Evolutionary conservation across 2,113 vertebrate genomes (phyloP).

Genomic region (Nesogale talazaci): DNA sequence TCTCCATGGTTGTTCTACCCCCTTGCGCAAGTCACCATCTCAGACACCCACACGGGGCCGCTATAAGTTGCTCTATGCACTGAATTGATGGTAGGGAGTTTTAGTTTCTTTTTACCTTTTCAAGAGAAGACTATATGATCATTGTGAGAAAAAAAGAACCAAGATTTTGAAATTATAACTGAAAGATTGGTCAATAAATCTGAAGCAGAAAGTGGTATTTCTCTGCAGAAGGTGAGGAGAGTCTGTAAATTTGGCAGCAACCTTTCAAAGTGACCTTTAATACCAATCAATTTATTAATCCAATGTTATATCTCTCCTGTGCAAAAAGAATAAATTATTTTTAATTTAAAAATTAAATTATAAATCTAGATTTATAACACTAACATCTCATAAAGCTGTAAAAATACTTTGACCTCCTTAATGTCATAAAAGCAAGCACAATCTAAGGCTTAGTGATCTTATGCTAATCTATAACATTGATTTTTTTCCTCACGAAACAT

Average conservation of each 20-base stretch:
- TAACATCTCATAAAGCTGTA: not conserved
- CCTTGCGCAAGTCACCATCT: no score
- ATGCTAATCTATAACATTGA: not conserved
- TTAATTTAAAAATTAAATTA: constrained; percentile 23
- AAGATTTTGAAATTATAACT: not conserved
- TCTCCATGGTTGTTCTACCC: no score
- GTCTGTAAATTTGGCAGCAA: constrained; percentile 23
- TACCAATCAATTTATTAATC: not conserved
- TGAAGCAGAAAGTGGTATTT: not conserved
- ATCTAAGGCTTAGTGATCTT: not conserved
- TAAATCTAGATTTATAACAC: not conserved
- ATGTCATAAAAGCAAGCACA: not conserved
- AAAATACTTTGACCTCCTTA: not conserved
- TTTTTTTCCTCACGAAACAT: not conserved
- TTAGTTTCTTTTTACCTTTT: not conserved
- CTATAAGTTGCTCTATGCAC: no score
- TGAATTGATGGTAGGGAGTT: no score
- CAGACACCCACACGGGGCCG: no score
- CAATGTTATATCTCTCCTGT: not conserved
- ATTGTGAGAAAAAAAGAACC: not conserved
- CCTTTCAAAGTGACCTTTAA: not conserved
- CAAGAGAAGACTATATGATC: not conserved
- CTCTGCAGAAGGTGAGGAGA: not conserved
- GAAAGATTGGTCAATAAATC: not conserved
- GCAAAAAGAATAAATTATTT: not conserved